Percentiles rank a stretch among this genome's conserved stretches.
Evolutionary conservation across 2,888 invertebrate species (phyloP).

Genomic region (Leptogaster cylindrica): DNA sequence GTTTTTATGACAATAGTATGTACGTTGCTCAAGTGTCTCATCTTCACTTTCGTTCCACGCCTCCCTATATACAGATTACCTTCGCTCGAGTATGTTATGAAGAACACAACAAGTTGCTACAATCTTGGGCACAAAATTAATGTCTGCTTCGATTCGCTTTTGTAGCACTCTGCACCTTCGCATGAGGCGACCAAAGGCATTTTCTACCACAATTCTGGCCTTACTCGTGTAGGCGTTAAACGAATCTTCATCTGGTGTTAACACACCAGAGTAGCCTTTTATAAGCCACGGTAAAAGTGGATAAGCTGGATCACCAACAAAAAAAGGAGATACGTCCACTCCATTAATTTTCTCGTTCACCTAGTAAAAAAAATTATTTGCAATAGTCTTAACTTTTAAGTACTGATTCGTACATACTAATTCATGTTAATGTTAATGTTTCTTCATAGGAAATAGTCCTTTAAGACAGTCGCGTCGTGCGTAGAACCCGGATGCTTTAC

Average conservation of each 20-base stretch:
- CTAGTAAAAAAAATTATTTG: background rate
- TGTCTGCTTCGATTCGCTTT: constrained; percentile 49
- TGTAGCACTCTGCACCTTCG: constrained; percentile 49
- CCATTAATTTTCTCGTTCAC: constrained; percentile 25
- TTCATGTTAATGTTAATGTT: background rate
- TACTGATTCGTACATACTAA: background rate
- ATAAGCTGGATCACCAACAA: background rate
- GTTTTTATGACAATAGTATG: too few relatives aligned
- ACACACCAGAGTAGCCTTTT: background rate
- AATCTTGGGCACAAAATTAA: constrained; percentile 48
- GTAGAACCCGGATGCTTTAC: background rate
- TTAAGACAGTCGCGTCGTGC: background rate
- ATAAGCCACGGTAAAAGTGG: background rate
- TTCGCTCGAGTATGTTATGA: constrained; percentile 33
- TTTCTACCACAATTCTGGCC: constrained; percentile 45
- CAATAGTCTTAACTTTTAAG: background rate
- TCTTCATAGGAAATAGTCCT: background rate
- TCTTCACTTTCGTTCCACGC: too few relatives aligned
- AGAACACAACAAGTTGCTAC: constrained; percentile 48
- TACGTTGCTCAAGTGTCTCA: too few relatives aligned
- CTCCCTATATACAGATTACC: background rate
- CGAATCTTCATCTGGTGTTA: constrained; percentile 46
- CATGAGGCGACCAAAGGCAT: constrained; percentile 52
- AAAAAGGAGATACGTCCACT: constrained; percentile 24
- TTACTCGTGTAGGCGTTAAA: constrained; percentile 49